Conservation (phyloP, 2,888 invertebrate genomes). For the Osmoderma eremita region DNA sequence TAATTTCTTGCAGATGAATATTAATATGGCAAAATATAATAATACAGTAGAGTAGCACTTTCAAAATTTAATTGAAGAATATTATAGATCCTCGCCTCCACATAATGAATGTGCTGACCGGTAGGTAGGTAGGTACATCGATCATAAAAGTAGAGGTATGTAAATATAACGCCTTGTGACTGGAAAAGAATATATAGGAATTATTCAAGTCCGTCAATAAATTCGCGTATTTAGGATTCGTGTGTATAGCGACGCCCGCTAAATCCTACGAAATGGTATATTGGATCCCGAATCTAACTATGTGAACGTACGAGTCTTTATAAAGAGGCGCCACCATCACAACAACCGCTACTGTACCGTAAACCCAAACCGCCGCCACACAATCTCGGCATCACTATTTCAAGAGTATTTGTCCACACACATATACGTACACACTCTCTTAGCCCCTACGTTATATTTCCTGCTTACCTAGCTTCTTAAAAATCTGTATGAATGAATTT, state of each 20-base stretch:
- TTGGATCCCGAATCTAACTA: constrained; percentile 55
- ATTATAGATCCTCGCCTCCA: no score
- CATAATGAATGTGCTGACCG: no score
- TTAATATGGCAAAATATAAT: no score
- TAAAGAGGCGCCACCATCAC: constrained; percentile 47
- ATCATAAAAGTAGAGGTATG: constrained; percentile 14
- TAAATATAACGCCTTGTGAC: constrained; percentile 26
- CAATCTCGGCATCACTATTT: constrained; percentile 37
- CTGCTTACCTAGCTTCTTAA: background rate
- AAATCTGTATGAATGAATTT: no score
- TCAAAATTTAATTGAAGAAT: no score
- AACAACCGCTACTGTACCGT: constrained; percentile 34
- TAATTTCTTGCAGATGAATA: no score
- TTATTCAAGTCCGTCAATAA: constrained; percentile 59
- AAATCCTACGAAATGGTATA: constrained; percentile 64
- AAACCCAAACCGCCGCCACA: constrained; percentile 39
- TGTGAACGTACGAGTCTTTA: constrained; percentile 50
- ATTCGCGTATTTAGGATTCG: constrained; percentile 64
- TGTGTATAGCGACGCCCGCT: constrained; percentile 60
- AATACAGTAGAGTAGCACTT: no score
- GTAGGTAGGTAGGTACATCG: no score
- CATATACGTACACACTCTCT: constrained; percentile 19
- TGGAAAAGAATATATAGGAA: constrained; percentile 40
- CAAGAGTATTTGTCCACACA: constrained; percentile 28
- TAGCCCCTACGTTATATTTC: constrained; percentile 3